phyloP scores from a whole-genome alignment of 37 sponge, comb jelly and placozoan genomes.

The Geodia barretti region DNA sequence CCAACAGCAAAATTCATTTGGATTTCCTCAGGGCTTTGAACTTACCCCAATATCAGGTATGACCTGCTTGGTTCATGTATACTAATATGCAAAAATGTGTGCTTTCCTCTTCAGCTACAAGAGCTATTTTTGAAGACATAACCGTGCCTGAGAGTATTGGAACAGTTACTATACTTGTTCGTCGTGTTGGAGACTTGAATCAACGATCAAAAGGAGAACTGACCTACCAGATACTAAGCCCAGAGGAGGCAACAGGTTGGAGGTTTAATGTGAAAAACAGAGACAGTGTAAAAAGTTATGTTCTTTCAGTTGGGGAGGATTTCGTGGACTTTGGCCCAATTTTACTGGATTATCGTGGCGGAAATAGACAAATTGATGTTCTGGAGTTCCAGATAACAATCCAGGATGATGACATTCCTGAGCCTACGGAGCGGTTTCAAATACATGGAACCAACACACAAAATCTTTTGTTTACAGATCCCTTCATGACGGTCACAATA shows the following conservation, averaged over 20 bases:
- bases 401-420: not conserved
- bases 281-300: no score
- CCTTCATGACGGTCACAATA: not conserved
- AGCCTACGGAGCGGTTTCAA: not conserved
- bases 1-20: not conserved
- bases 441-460: not conserved
- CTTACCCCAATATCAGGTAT: not conserved
- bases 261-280: no score
- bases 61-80: not conserved
- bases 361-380: not conserved
- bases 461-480: not conserved
- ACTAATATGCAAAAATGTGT: no score
- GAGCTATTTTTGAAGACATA: not conserved
- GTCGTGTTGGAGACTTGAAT: not conserved
- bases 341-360: not conserved
- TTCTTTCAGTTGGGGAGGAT: not conserved
- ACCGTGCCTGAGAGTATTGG: not conserved
- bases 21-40: not conserved
- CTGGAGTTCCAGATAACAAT: not conserved
- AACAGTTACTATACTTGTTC: not conserved
- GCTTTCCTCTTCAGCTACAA: not conserved
- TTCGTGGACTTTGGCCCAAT: not conserved
- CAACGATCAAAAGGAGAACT: not conserved
- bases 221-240: not conserved
- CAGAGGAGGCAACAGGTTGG: not conserved